Evolutionary conservation across 2,113 vertebrate species (phyloP).

Genomic region (Urocolius indicus): DNA sequence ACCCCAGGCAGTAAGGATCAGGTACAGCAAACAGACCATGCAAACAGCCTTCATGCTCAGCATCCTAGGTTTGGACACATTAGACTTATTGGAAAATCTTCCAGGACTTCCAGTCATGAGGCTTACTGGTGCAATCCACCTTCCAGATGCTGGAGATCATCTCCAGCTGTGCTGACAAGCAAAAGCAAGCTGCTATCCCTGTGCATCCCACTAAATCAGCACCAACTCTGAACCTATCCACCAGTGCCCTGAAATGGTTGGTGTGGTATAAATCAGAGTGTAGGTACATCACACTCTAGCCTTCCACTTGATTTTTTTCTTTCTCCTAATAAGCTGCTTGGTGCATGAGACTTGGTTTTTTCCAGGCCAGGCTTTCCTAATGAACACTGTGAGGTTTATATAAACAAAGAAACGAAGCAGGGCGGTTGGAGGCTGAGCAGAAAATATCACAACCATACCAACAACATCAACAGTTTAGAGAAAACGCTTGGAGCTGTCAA

Average conservation of each 20-base stretch:
- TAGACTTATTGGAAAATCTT: background rate
- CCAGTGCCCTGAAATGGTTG: background rate
- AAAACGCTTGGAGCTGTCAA: slow-evolving; percentile 57
- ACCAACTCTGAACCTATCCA: no score
- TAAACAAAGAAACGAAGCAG: slow-evolving; percentile 53
- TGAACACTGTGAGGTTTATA: background rate
- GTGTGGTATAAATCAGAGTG: accelerated
- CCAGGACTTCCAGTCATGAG: background rate
- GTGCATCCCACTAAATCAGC: background rate
- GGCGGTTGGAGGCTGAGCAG: background rate
- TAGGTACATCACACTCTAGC: background rate
- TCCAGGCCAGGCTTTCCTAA: slow-evolving; percentile 27
- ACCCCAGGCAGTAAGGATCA: no score
- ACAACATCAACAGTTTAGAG: slow-evolving; percentile 64
- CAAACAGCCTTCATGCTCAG: background rate
- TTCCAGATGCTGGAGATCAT: background rate
- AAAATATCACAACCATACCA: slow-evolving; percentile 44
- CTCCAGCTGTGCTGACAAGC: background rate
- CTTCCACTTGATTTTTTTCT: background rate
- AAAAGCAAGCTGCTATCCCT: background rate
- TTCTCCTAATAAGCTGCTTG: background rate
- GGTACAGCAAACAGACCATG: accelerated
- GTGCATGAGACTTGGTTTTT: background rate
- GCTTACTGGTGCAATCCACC: background rate
- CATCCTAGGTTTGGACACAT: accelerated